Conservation (phyloP, 2,113 vertebrate species). For the Elaphurus davidianus region DNA sequence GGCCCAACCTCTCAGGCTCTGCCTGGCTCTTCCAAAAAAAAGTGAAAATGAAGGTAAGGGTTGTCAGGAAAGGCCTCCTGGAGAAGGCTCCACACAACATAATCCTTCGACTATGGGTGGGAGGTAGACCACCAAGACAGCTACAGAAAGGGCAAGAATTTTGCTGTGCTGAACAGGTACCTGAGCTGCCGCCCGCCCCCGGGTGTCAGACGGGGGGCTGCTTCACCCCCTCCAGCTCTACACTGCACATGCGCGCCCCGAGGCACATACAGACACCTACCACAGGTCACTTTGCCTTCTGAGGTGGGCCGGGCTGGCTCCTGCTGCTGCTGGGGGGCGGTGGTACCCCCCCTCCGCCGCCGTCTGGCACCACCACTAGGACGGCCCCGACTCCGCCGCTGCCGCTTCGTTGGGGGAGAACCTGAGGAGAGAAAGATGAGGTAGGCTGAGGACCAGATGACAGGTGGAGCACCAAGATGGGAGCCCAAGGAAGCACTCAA, state of each 20-base stretch:
- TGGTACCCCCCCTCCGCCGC: slow-evolving; percentile 74
- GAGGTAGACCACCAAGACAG: neutral
- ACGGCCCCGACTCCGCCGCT: slow-evolving; percentile 68
- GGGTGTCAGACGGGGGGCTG: neutral
- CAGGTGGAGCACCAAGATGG: neutral
- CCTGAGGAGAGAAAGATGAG: slow-evolving; percentile 68
- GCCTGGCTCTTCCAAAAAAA: neutral
- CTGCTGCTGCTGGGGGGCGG: slow-evolving; percentile 33
- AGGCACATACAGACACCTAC: slow-evolving; percentile 80
- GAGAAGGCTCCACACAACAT: neutral
- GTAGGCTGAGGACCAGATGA: neutral
- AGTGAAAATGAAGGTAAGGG: neutral
- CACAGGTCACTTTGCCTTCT: slow-evolving; percentile 87
- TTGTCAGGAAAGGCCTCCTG: neutral
- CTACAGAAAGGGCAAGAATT: neutral
- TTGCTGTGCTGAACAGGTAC: neutral
- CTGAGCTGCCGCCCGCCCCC: neutral
- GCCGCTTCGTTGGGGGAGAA: slow-evolving; percentile 78
- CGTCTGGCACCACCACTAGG: slow-evolving; percentile 74
- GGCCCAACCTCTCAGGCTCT: neutral
- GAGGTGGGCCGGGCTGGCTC: slow-evolving; percentile 34
- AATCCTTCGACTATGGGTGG: neutral
- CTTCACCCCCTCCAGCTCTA: neutral
- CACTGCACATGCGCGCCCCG: neutral
- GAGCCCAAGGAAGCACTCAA: neutral